These are phyloP conservation scores for Neoscelio sp. DNA, from an alignment of 2,888 invertebrate species.

Conservation along the genomic window DNA sequence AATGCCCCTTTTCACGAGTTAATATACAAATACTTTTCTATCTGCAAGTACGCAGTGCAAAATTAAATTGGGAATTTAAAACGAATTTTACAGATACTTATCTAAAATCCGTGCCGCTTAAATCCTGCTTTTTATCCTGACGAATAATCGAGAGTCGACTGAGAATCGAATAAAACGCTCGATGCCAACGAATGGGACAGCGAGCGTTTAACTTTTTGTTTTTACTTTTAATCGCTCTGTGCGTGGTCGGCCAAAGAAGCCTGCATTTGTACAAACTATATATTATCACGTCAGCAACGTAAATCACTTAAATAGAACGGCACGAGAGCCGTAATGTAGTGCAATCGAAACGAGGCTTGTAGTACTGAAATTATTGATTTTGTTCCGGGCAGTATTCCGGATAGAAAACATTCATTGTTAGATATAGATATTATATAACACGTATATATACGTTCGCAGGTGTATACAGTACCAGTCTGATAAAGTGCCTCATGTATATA, in stretches of 20 bases:
- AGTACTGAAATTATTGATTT: slow-evolving; percentile 43
- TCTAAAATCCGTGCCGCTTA: no score
- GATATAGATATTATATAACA: slow-evolving; percentile 52
- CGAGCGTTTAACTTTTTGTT: slow-evolving; percentile 3
- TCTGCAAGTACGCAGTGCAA: no score
- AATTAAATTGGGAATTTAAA: no score
- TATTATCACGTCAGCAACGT: slow-evolving; percentile 54
- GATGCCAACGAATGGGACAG: slow-evolving; percentile 6
- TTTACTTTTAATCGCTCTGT: neutral
- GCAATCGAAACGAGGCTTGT: slow-evolving; percentile 39
- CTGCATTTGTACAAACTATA: slow-evolving; percentile 38
- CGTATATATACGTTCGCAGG: slow-evolving; percentile 15
- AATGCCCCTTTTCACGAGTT: no score
- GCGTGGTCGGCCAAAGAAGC: slow-evolving; percentile 8
- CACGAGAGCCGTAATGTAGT: slow-evolving; percentile 33
- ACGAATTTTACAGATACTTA: no score
- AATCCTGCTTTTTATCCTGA: neutral
- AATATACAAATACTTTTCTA: no score
- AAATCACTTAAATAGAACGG: slow-evolving; percentile 58
- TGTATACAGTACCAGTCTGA: slow-evolving; percentile 47
- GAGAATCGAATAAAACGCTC: slow-evolving; percentile 4
- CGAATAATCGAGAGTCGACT: slow-evolving; percentile 10
- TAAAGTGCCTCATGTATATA: slow-evolving; percentile 36
- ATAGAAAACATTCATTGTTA: slow-evolving; percentile 55
- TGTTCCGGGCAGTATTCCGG: slow-evolving; percentile 38